Conservation (phyloP, 2,888 invertebrate genomes). For the Calameuta filiformis region DNA sequence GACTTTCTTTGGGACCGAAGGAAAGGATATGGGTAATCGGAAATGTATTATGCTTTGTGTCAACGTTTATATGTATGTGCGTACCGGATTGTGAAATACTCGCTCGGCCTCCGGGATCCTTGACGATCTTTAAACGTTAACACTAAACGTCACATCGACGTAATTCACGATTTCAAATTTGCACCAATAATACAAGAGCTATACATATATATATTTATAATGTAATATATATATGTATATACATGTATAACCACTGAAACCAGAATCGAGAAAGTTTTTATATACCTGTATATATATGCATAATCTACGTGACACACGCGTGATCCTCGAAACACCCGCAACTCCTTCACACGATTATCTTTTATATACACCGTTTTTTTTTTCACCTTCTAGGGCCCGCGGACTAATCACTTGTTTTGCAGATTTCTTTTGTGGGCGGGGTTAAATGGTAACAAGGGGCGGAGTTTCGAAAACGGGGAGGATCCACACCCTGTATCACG, state of each 20-base stretch:
- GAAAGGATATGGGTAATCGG: not conserved
- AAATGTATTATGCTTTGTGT: not conserved
- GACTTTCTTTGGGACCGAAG: not conserved
- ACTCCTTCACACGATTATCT: not conserved
- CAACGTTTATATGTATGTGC: not conserved
- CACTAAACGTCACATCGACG: not conserved
- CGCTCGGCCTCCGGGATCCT: not conserved
- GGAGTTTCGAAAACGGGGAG: not conserved
- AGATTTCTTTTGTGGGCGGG: not conserved
- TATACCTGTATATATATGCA: not conserved
- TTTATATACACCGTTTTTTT: not conserved
- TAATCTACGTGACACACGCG: not conserved
- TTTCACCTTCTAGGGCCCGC: not conserved
- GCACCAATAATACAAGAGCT: not conserved
- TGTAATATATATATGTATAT: not conserved
- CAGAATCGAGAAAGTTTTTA: not conserved
- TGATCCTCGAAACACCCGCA: not conserved
- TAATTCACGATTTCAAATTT: not conserved
- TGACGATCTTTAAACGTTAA: not conserved
- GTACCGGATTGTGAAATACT: not conserved
- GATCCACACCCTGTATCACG: conserved; percentile 54
- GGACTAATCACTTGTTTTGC: not conserved
- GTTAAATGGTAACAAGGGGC: not conserved
- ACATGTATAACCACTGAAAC: not conserved
- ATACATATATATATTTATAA: not conserved